Conservation (phyloP, 2,888 invertebrate species). For the Bibio marci region DNA sequence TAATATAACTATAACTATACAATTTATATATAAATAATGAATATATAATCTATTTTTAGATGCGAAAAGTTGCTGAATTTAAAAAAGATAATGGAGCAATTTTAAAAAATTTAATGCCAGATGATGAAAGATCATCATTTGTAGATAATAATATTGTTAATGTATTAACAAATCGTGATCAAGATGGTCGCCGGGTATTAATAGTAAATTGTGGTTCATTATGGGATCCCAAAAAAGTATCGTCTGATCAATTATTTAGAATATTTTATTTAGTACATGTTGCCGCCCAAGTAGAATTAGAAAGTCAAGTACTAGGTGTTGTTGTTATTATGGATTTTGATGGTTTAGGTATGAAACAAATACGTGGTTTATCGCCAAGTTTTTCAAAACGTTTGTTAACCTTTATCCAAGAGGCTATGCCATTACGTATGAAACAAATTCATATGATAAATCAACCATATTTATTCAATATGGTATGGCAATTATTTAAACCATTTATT, state of each 20-base stretch:
- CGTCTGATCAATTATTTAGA: slow-evolving; percentile 58
- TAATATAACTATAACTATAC: too few species aligned
- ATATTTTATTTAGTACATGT: slow-evolving; percentile 64
- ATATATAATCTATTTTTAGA: slow-evolving; percentile 29
- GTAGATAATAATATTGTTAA: slow-evolving; percentile 59
- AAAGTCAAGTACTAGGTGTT: slow-evolving; percentile 62
- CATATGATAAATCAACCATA: slow-evolving; percentile 75
- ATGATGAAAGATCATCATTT: slow-evolving; percentile 47
- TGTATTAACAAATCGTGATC: slow-evolving; percentile 57
- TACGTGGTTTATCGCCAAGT: slow-evolving; percentile 45
- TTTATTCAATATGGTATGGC: slow-evolving; percentile 71
- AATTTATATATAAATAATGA: too few species aligned
- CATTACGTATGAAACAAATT: slow-evolving; percentile 64
- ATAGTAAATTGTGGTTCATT: slow-evolving; percentile 53
- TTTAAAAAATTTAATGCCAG: slow-evolving; percentile 46
- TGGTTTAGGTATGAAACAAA: slow-evolving; percentile 58
- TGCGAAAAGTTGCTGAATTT: slow-evolving; percentile 61
- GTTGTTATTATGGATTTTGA: slow-evolving; percentile 75
- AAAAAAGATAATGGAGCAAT: slow-evolving; percentile 49
- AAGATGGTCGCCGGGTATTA: slow-evolving; percentile 56
- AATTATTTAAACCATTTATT: slow-evolving; percentile 68
- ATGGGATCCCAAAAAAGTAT: slow-evolving; percentile 61
- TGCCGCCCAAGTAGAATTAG: slow-evolving; percentile 57
- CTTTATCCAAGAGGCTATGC: slow-evolving; percentile 80
- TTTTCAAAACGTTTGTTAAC: slow-evolving; percentile 60